These are phyloP conservation scores for Galemys pyrenaicus DNA, from an alignment of 2,113 vertebrate genomes.

Conservation along the genomic window DNA sequence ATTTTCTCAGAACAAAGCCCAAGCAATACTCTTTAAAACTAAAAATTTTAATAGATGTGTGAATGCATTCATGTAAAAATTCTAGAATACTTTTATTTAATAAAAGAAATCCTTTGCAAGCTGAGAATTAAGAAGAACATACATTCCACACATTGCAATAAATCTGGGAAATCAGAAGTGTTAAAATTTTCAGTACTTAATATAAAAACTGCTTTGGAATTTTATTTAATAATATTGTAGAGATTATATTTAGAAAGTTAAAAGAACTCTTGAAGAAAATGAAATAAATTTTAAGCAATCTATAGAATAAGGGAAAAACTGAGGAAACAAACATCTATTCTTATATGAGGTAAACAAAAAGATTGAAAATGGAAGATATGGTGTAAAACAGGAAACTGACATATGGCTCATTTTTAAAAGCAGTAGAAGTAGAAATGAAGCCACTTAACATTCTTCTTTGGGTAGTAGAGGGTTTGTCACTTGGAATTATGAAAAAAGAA, in stretches of 20 bases:
- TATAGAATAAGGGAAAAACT: neutral
- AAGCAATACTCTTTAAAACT: neutral
- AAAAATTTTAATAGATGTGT: neutral
- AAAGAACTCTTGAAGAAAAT: neutral
- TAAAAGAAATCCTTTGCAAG: neutral
- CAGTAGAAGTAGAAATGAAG: neutral
- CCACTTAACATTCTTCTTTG: too few species aligned
- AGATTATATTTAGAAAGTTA: neutral
- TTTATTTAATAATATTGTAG: neutral
- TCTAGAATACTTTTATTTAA: neutral
- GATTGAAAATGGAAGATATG: neutral
- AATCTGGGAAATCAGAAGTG: neutral
- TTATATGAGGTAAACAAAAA: neutral
- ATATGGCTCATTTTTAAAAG: neutral
- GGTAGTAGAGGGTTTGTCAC: too few species aligned
- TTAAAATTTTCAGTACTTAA: neutral
- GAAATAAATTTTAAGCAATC: neutral
- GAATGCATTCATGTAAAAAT: neutral
- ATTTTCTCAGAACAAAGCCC: neutral
- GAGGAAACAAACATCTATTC: neutral
- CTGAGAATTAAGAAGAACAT: neutral
- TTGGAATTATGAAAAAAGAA: too few species aligned
- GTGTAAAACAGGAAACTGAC: neutral
- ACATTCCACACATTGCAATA: neutral
- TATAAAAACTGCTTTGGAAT: neutral